Conservation (phyloP, 2,113 vertebrate species). For the Pseudolaguvia tuberculata region DNA sequence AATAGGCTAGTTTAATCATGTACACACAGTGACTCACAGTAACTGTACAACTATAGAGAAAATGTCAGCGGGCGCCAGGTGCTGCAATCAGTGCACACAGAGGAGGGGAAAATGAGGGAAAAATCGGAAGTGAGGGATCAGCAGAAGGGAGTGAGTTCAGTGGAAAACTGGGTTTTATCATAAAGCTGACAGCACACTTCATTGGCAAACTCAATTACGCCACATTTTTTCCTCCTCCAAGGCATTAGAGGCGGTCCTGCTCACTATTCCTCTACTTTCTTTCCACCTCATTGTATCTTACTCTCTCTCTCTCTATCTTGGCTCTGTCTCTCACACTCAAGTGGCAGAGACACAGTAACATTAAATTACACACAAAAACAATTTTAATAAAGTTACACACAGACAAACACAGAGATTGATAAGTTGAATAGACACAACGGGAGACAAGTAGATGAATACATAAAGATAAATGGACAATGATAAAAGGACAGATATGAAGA, state of each 20-base stretch:
- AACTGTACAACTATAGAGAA: constrained; percentile 43
- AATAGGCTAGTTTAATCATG: constrained; percentile 41
- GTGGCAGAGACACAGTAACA: no score
- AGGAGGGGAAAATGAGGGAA: constrained; percentile 16
- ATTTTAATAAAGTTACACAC: no score
- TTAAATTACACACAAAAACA: no score
- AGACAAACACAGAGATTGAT: no score
- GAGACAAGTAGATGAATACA: no score
- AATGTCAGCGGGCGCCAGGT: constrained; percentile 64
- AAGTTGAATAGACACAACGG: no score
- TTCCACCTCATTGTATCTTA: not conserved
- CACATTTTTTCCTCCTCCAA: constrained; percentile 51
- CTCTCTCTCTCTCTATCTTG: not conserved
- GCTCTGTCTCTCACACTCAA: not conserved
- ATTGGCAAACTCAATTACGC: constrained; percentile 60
- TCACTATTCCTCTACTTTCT: constrained; percentile 33
- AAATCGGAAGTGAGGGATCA: constrained; percentile 16
- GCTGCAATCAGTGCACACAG: constrained; percentile 58
- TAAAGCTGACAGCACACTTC: constrained; percentile 70
- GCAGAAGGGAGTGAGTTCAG: constrained; percentile 18
- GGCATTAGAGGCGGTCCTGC: constrained; percentile 51
- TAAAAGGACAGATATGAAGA: no score
- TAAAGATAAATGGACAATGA: no score
- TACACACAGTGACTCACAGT: constrained; percentile 15
- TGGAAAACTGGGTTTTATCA: constrained; percentile 49